Percentiles rank a stretch among this genome's conserved stretches.
Evolutionary conservation across 2,797 vertebrate genomes (phyloP).

Genomic region (Crocodylus rhombifer): DNA sequence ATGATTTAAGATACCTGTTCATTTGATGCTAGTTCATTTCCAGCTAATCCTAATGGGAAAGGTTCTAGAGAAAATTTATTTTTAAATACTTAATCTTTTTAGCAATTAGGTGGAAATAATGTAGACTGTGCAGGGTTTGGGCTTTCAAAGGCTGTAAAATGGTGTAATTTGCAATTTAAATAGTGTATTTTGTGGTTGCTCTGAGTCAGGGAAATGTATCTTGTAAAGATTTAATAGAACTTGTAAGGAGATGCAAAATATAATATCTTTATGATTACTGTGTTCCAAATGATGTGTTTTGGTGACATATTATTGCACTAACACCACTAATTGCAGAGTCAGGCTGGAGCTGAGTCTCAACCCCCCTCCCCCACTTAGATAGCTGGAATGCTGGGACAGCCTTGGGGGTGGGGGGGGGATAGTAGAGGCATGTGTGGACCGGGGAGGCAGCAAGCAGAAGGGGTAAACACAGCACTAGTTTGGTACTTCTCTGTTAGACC

Average conservation of each 20-base stretch:
- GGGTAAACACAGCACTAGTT: not conserved
- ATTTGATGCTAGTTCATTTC: constrained; percentile 26
- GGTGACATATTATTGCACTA: not conserved
- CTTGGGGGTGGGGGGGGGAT: not conserved
- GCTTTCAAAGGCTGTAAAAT: constrained; percentile 27
- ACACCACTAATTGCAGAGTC: not conserved
- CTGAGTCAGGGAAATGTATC: constrained; percentile 16
- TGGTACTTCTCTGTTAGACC: not conserved
- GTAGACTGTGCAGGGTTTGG: not conserved
- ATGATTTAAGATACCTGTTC: not conserved
- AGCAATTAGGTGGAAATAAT: constrained; percentile 31
- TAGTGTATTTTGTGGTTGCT: constrained; percentile 30
- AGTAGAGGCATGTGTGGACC: not conserved
- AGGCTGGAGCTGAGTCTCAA: not conserved
- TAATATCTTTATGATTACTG: constrained; percentile 13
- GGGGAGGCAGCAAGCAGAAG: too few relatives aligned
- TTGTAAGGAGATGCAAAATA: not conserved
- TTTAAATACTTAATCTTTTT: constrained; percentile 36
- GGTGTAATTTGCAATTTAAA: constrained; percentile 23
- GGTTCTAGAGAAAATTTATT: constrained; percentile 33
- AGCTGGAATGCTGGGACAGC: not conserved
- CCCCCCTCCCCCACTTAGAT: not conserved
- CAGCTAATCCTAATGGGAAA: constrained; percentile 43
- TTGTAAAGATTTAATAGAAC: constrained; percentile 13
- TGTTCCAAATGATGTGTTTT: constrained; percentile 4